Evolutionary conservation across 2,888 invertebrate genomes (phyloP).

Genomic region (Leucoma salicis): DNA sequence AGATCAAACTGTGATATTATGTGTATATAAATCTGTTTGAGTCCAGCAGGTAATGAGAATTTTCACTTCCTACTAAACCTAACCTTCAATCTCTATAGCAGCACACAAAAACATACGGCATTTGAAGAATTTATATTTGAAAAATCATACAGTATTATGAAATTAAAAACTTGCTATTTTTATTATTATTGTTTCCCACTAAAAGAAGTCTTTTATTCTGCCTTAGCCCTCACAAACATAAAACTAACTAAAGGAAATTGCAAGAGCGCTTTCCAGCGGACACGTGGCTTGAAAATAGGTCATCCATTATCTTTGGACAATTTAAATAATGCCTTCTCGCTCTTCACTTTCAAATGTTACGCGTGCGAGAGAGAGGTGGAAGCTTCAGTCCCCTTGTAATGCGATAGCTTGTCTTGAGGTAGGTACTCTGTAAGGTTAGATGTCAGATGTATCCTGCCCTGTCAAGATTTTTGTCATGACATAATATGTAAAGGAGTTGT

Average conservation of each 20-base stretch:
- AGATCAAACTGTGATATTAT: too few relatives aligned
- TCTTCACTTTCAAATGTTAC: constrained; percentile 31
- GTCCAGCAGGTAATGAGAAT: too few relatives aligned
- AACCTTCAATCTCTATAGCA: too few relatives aligned
- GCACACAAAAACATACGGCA: too few relatives aligned
- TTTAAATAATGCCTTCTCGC: constrained; percentile 46
- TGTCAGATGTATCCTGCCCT: constrained; percentile 31
- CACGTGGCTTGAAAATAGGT: constrained; percentile 74
- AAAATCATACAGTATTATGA: too few relatives aligned
- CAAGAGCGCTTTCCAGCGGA: constrained; percentile 45
- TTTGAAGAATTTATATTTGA: too few relatives aligned
- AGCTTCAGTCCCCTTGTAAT: constrained; percentile 33
- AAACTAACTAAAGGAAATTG: constrained; percentile 37
- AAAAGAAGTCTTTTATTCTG: constrained; percentile 1
- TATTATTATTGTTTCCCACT: background rate
- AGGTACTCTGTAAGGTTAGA: constrained; percentile 25
- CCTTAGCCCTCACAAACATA: constrained; percentile 13
- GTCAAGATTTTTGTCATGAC: constrained; percentile 15
- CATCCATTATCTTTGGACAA: constrained; percentile 64
- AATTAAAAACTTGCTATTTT: too few relatives aligned
- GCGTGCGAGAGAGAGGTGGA: constrained; percentile 26
- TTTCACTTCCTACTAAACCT: too few relatives aligned
- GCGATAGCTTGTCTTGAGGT: constrained; percentile 34
- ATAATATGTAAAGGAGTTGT: background rate
- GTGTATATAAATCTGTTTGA: too few relatives aligned